Conservation (phyloP, 2,797 vertebrate genomes). For the Distichodus sexfasciatus region DNA sequence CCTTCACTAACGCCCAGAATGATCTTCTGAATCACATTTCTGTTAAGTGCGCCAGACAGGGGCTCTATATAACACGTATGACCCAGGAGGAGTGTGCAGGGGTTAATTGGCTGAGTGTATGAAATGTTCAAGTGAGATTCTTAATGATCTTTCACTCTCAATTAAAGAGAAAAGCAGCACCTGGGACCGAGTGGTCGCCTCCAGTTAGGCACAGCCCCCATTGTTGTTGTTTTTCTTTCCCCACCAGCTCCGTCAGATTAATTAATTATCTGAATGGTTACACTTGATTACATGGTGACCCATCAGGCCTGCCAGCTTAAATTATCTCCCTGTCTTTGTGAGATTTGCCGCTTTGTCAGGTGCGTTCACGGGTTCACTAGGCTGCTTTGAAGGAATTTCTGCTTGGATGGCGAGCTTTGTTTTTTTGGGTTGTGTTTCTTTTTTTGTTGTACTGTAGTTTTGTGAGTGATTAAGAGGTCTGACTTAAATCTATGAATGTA, state of each 20-base stretch:
- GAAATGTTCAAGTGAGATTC: constrained; percentile 78
- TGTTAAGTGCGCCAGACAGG: constrained; percentile 27
- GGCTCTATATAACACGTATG: constrained; percentile 22
- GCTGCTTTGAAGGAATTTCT: background rate
- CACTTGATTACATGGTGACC: constrained; percentile 50
- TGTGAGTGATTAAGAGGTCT: no score
- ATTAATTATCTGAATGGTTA: constrained; percentile 57
- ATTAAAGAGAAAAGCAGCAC: constrained; percentile 50
- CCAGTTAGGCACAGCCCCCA: constrained; percentile 37
- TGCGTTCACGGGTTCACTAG: constrained; percentile 14
- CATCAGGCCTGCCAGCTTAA: constrained; percentile 47
- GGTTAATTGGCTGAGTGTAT: constrained; percentile 79
- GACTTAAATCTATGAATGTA: no score
- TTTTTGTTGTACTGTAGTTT: background rate
- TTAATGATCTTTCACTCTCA: constrained; percentile 73
- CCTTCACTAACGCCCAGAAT: constrained; percentile 65
- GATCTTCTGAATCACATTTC: constrained; percentile 64
- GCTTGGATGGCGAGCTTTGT: background rate
- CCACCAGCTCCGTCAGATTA: constrained; percentile 43
- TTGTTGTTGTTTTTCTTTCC: constrained; percentile 50
- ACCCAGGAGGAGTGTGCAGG: constrained; percentile 28
- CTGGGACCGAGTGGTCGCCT: constrained; percentile 38
- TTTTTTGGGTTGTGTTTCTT: background rate
- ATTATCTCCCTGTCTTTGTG: constrained; percentile 35
- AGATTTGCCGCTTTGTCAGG: constrained; percentile 21